A percentile compares a stretch with the other conserved stretches of the same genome.
Conservation (phyloP, 2,113 vertebrate species). For the Apeltes quadracus region DNA sequence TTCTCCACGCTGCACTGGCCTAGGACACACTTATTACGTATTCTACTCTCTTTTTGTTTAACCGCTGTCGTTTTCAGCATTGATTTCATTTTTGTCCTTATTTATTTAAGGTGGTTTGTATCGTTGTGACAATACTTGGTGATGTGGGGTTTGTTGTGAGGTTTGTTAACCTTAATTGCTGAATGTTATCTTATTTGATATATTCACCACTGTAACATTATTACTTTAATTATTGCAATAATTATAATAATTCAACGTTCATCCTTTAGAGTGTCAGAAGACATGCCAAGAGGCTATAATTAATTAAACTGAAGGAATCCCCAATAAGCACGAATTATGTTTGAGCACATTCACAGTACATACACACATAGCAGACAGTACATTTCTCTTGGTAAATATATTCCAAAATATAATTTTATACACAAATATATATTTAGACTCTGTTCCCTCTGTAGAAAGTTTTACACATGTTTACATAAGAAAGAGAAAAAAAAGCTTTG, state of each 20-base stretch:
- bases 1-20: background rate
- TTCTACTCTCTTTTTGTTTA: slow-evolving; percentile 3
- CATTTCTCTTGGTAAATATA: slow-evolving; percentile 76
- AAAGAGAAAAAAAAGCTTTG: slow-evolving; percentile 45
- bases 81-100: background rate
- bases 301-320: slow-evolving; percentile 18
- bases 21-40: slow-evolving; percentile 12
- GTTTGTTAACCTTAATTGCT: no score
- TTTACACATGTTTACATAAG: slow-evolving; percentile 78
- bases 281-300: background rate
- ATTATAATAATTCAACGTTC: background rate
- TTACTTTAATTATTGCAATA: background rate
- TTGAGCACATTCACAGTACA: slow-evolving; percentile 78
- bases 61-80: background rate
- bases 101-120: background rate
- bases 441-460: slow-evolving; percentile 73
- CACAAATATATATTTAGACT: slow-evolving; percentile 80
- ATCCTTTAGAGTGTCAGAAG: slow-evolving; percentile 25
- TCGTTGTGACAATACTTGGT: slow-evolving; percentile 8
- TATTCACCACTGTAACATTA: background rate
- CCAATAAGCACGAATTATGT: slow-evolving; percentile 5
- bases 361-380: slow-evolving; percentile 67
- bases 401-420: slow-evolving; percentile 82
- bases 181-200: background rate
- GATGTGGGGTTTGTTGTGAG: slow-evolving; percentile 9